A percentile compares a stretch with the other conserved stretches of the same genome.
phyloP scores from a whole-genome alignment of 2,797 vertebrate genomes.

The Petrocephalus sullivani region DNA sequence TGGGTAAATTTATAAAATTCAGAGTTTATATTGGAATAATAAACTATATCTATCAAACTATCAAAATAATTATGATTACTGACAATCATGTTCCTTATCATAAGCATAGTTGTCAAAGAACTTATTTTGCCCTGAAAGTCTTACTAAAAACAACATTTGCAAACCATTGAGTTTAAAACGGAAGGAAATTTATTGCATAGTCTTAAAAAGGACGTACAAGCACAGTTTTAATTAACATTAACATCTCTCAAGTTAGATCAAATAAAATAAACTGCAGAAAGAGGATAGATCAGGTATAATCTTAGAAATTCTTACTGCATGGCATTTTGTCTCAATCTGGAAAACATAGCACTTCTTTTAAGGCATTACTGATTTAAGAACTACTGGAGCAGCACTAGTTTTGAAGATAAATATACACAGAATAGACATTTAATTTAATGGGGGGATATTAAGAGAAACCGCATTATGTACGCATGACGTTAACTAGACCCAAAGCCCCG shows the following conservation, averaged over 20 bases:
- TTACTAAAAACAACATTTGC: not conserved
- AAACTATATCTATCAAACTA: not conserved
- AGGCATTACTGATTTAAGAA: not conserved
- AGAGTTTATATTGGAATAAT: not conserved
- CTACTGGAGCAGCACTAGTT: slow-evolving; percentile 13
- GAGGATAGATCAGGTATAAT: slow-evolving; percentile 3
- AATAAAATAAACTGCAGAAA: not conserved
- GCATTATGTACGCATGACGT: not conserved
- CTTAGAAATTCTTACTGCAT: not conserved
- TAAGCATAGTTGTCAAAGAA: not conserved
- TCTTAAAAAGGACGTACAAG: slow-evolving; percentile 3
- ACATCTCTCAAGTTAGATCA: not conserved
- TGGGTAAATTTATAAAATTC: not conserved
- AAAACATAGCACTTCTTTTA: not conserved
- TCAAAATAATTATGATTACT: not conserved
- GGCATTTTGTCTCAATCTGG: not conserved
- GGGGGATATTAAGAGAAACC: not conserved
- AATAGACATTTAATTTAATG: not conserved
- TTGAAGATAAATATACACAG: slow-evolving; percentile 21
- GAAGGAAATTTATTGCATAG: slow-evolving; percentile 7
- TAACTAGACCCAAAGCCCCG: not conserved
- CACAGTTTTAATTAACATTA: not conserved
- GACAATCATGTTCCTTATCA: not conserved
- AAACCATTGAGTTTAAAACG: not conserved
- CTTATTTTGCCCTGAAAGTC: not conserved